Evolutionary conservation across 2,797 vertebrate genomes (phyloP), one percentile per base, ranked within the genome.

Genomic region (Masticophis lateralis): DNA sequence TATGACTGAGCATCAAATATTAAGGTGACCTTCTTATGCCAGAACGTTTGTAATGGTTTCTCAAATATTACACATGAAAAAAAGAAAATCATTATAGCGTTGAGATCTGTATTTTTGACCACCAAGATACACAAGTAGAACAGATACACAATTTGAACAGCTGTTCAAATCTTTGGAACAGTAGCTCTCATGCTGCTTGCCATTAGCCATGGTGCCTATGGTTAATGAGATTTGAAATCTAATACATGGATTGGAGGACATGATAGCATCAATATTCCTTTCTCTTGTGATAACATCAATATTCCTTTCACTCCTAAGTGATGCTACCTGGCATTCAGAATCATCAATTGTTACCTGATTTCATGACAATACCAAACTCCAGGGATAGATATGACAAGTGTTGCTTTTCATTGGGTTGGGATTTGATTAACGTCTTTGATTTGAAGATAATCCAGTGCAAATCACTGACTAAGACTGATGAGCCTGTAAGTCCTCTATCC

Each of bases 381-480:
- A 86, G 32, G 43, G 59, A 61, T 28, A 3, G 0, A 37, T 51
- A 0, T 43, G 90, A 51, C 93, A 93, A 51, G 0, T 27, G 13
- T 90, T 66, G 47, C 91, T 92, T 91, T 92, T 5, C 59, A 93
- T 83, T 37, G 27, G 55, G 12, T 1, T 56, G 90, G 0, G 2
- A 32, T 95, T 94, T 56, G 12, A 57, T 93, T 47, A 11, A 1
- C 10, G 79, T 87, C 6, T 47, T 83, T 61, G 88, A 5, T 87
- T 94, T 87, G 66, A 66, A 93, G 94, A 94, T 60, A 79, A 59
- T 89, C 69, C 0, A 0, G 43, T 47, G 22, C 87, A 7, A 22
- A 93, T 11, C 1, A n/a, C 28, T 93, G 91, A 87, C 13, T 83
- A 95, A 94, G 94, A 92, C 18, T 25, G 57, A 87, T 55, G 8